phyloP scores from a whole-genome alignment of 2,113 vertebrate species.

The Prionailurus viverrinus region DNA sequence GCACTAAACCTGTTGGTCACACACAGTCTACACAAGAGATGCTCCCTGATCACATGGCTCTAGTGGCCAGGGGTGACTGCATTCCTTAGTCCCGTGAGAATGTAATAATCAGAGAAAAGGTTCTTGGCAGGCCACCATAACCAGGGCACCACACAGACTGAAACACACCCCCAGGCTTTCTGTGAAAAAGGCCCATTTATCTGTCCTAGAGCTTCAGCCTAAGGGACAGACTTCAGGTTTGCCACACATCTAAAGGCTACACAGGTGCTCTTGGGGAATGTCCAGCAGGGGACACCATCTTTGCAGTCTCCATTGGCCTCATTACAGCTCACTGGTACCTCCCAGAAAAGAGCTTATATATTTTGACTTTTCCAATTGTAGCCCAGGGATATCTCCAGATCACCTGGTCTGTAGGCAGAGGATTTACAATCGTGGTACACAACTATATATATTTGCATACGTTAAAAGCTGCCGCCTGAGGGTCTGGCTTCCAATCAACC shows the following conservation, averaged over 20 bases:
- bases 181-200: not conserved
- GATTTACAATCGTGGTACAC: not conserved
- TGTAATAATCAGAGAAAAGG: not conserved
- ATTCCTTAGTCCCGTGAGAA: not conserved
- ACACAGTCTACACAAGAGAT: not conserved
- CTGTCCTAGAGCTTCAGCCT: not conserved
- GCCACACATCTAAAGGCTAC: not conserved
- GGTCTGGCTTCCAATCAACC: not conserved
- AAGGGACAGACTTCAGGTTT: not conserved
- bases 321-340: not conserved
- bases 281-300: not conserved
- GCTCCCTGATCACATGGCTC: not conserved
- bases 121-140: not conserved
- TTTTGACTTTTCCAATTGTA: not conserved
- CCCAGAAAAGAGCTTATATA: not conserved
- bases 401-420: not conserved
- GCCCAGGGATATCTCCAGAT: not conserved
- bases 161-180: not conserved
- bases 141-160: not conserved
- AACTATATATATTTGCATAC: not conserved
- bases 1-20: not conserved
- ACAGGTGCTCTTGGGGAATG: not conserved
- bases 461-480: not conserved
- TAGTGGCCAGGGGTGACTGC: not conserved
- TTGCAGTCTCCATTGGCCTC: not conserved